Evolutionary conservation across 2,113 vertebrate genomes (phyloP), one percentile per base, ranked within the genome.

Genomic region (Microtus richardsoni): DNA sequence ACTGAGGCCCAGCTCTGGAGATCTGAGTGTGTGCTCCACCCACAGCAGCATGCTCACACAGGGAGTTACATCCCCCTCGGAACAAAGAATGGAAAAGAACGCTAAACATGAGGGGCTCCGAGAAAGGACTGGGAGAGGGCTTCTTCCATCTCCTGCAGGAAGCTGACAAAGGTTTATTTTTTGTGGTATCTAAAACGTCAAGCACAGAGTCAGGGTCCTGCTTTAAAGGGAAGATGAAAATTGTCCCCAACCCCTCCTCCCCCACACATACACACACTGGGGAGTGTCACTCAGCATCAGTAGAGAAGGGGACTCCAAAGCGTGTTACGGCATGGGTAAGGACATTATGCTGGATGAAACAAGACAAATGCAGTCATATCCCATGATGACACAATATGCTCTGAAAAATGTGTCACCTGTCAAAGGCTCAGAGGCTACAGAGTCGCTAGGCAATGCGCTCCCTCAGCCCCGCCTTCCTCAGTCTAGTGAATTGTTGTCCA

Each of bases 221-320:
- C 7, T 92, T 84, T 54, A 82, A 79, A 70, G 41, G 36, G 5
- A 8, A 22, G 24, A 14, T 7, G 12, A 88, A 90, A 52, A 44
- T 28, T 0, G 3, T 2, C 26, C 3, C 30, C 12, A 28, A 66
- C 33, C 2, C 0, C 4, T 1, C 22, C 47, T 2, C 54, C 44
- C 11, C 11, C 49, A 49, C 33, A 7, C 54, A 54, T 17, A 5
- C 2, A 5, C 16, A 16, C 47, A 52, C 24, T 4, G 41, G 22
- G 84, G 17, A 88, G 7, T 68, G 78, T 52, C 88, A 73, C 24
- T 71, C 58, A 60, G 26, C 52, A 36, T 89, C 60, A 3, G 58
- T 54, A 88, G n/a, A 30, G 47, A 88, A 74, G 68, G 71, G 24
- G 58, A 82, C 62, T 41, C 49, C 71, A n/a, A 30, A 47, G 33